Evolutionary conservation across 2,113 vertebrate species (phyloP), one percentile per base, ranked within the genome.

Genomic region (Sinocyclocheilus rhinocerous): DNA sequence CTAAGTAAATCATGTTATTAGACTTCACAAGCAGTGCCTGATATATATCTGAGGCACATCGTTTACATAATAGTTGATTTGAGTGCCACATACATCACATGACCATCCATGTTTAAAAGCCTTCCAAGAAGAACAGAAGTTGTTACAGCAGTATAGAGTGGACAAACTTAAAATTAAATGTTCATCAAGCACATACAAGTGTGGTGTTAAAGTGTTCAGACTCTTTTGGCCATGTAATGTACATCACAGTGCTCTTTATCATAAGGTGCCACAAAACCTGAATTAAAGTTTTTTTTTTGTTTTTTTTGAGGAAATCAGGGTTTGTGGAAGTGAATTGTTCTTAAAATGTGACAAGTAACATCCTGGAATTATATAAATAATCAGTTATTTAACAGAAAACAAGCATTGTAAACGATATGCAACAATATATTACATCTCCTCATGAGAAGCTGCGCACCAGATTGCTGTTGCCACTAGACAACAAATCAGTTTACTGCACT

Each of bases 291-390:
- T n/a, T n/a, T 26, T 61, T 39, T 22, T 48, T 48, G 1, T 81
- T 83, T 22, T 63, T 81, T 77, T 57, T 33, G 22, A 85, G 45
- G 13, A 69, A 89, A 87, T 73, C 52, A 76, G 24, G 48, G 52
- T 79, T 78, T 82, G 45, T 86, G 82, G 76, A 73, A 77, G 72
- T 13, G 15, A 73, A 84, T 6, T 65, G 61, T 76, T 85, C 75
- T 59, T 85, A 79, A 75, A 85, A 69, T 45, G 57, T 45, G 63
- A 42, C 52, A 67, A 70, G 45, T 52, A 85, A 36, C 45, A 86
- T 29, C 50, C 83, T 55, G 15, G 65, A 87, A 61, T 76, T 48
- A 78, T 36, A 92, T 92, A 92, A 91, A 93, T 91, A 91, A 88
- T 72, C 84, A 90, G 81, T 55, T 82, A 72, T 83, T 86, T 36